Evolutionary conservation across 1,140 invertebrate species (phyloP), one percentile per base, ranked within the genome.

Genomic region (Diuraphis noxia): DNA sequence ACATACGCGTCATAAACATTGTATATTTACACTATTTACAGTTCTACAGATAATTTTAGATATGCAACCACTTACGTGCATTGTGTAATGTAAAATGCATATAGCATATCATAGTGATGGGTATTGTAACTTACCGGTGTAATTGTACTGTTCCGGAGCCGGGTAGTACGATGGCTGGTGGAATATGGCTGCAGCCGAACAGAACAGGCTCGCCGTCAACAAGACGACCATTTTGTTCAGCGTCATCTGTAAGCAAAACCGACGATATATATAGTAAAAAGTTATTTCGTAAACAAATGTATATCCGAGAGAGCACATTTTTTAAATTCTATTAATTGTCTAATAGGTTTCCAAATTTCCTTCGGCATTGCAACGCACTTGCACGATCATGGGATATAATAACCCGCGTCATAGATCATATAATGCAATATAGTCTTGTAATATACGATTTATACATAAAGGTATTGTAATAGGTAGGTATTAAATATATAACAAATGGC

Each of bases 101-200:
- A 10, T 36, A 77, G n/a, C n/a, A n/a, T 49, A 21, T 21, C 21
- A 7, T 49, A 49, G 19, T 21, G 17, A 17, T n/a, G 34, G n/a
- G 1, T 56, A 38, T 41, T 72, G 9, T 13, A 8, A 89, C 88
- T 40, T 43, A 89, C 88, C 88, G 88, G 88, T 72, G 63, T 46
- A 72, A n/a, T 89, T 89, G 40, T 77, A 86, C 41, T 43, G 52
- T 46, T 77, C 88, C 21, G 72, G 40, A 34, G 23, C 38, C 8
- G 72, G 41, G 43, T 81, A 90, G 10, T 38, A 91, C 34, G 89
- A 36, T 19, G 43, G 77, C 21, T 91, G 41, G 41, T 49, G 88
- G 88, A 46, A 91, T 82, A 91, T 91, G 34, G 89, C 89, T 25
- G 89, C 25, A 21, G 43, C 89, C 34, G 77, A 17, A 46, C 89